Evolutionary conservation across 2,888 invertebrate species (phyloP), one percentile per base, ranked within the genome.

Genomic region (Synergus laeviventris): DNA sequence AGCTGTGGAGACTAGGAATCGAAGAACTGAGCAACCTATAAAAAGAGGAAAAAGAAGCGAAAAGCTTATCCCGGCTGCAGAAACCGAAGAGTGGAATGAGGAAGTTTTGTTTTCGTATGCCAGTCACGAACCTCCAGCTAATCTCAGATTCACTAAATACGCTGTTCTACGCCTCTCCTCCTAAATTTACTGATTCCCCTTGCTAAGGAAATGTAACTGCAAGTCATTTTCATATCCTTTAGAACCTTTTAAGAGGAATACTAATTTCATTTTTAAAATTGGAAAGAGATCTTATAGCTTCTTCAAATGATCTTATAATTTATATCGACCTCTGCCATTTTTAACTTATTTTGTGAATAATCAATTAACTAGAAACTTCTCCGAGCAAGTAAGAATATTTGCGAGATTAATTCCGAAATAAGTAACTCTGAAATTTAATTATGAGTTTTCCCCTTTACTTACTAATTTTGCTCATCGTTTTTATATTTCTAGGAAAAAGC

Each of bases 401-500:
- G 16, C 14, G 16, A 45, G 16, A 62, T 18, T 18, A 38, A 8
- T 38, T 62, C 16, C 18, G n/a, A 62, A 62, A 38, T 38, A 62
- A 11, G 11, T 11, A 62, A 62, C 38, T 38, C 18, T 38, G 62
- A n/a, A 62, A 62, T 62, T 18, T 38, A 38, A 62, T 62, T 38
- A 62, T 39, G 38, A 62, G 62, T 62, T 62, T 62, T 62, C n/a
- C 36, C n/a, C 62, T 62, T 62, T 39, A 24, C 38, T 62, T 62
- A n/a, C 62, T 62, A 39, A 38, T 14, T n/a, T 62, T 62, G 38
- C 18, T 62, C 39, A 38, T 62, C 18, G 39, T n/a, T 39, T 83
- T 81, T 78, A 82, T 31, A 81, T 80, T 82, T 79, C 75, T 74
- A 77, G 77, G 64, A 62, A 79, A 78, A 77, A 77, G 77, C 80